Evolutionary conservation across 1,140 invertebrate genomes (phyloP), one percentile per base, ranked within the genome.

Genomic region (Saccostrea echinata): DNA sequence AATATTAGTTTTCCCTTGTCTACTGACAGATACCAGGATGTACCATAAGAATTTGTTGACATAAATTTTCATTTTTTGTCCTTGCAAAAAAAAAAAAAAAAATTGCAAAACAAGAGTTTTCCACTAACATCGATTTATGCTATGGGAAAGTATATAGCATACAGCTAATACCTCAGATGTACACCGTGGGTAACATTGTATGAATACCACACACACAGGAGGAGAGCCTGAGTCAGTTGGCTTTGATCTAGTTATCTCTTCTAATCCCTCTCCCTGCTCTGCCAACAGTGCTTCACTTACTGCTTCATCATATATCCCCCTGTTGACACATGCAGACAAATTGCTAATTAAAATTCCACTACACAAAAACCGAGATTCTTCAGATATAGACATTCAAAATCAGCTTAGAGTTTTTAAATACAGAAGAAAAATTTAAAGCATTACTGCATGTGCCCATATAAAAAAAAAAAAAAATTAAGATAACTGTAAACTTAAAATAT

Each of bases 321-420:
- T 76, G 68, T 76, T 76, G 68, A 76, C 68, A 76, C 68, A 30
- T 76, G 68, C 68, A 76, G 68, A 76, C 68, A 76, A 76, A 76
- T 76, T 33, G 68, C 68, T 76, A 76, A 76, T 76, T 76, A 76
- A 76, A 76, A 76, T 76, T 76, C 68, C 68, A 76, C 6, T 1
- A 30, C 24, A 16, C 68, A 76, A 76, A 71, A 76, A 76, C 24
- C 13, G 33, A 76, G 30, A 76, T 76, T 30, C 30, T 76, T 24
- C 24, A 30, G 68, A 76, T 30, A 76, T 30, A 76, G 13, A 30
- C 68, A 30, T 33, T 13, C 13, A 76, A 21, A n/a, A 21, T 61
- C 55, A 61, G 55, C 55, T 61, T 21, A 21, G 3, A 76, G 13
- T 30, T 18, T 33, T 33, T 3, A 76, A 76, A 76, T 27, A 16